Conservation (phyloP, 2,797 vertebrate species). For the Acropternis orthonyx region DNA sequence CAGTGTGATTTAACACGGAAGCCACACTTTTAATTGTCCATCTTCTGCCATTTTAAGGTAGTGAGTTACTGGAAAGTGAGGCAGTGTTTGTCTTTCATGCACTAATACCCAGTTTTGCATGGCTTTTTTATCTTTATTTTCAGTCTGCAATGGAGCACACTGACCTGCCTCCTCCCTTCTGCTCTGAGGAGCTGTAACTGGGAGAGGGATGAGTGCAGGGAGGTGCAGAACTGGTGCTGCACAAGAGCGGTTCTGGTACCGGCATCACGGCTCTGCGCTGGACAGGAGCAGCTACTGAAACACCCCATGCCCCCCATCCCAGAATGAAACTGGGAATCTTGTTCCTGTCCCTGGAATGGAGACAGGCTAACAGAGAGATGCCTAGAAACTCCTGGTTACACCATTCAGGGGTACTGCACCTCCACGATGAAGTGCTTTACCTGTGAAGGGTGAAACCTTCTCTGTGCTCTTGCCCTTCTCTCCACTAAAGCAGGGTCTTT, state of each 20-base stretch:
- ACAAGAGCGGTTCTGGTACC: accelerated
- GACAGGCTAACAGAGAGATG: neutral
- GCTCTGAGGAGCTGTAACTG: neutral
- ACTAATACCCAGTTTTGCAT: neutral
- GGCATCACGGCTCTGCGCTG: neutral
- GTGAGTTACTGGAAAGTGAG: conserved; percentile 10
- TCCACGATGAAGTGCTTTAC: neutral
- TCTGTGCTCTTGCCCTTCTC: neutral
- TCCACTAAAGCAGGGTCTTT: neutral
- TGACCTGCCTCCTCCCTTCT: neutral
- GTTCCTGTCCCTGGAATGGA: neutral
- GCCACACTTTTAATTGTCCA: conserved; percentile 16
- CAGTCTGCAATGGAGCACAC: neutral
- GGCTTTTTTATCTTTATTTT: neutral
- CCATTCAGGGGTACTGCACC: neutral
- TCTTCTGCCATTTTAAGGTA: neutral
- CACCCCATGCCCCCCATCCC: accelerated
- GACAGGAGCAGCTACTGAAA: neutral
- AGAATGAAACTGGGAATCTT: neutral
- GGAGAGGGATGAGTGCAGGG: neutral
- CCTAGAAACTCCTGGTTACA: neutral
- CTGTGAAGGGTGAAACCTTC: neutral
- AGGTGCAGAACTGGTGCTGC: neutral
- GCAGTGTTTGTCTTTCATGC: neutral
- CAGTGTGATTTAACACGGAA: conserved; percentile 7